phyloP scores from a whole-genome alignment of 2,113 vertebrate genomes.

The Shinisaurus crocodilurus region DNA sequence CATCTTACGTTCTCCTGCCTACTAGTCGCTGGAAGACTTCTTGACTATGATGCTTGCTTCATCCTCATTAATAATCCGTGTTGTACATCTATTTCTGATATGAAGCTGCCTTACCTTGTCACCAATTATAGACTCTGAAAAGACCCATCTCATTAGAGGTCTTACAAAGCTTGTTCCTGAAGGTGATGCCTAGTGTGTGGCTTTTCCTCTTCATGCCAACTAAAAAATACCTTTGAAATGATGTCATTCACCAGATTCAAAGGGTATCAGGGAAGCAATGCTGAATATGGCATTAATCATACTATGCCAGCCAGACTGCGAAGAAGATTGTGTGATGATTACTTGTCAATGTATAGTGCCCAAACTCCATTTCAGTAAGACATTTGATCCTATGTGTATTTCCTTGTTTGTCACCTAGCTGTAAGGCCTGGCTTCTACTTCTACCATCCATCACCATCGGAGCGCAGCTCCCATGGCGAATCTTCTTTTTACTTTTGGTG shows the following conservation, averaged over 20 bases:
- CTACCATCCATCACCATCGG: background rate
- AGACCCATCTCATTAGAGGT: slow-evolving; percentile 79
- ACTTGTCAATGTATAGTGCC: background rate
- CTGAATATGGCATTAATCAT: slow-evolving; percentile 71
- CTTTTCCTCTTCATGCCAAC: slow-evolving; percentile 71
- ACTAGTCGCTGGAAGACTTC: slow-evolving; percentile 66
- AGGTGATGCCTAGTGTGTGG: slow-evolving; percentile 70
- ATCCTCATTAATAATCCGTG: slow-evolving; percentile 79
- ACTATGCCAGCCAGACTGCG: slow-evolving; percentile 15
- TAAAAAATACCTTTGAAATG: slow-evolving; percentile 74
- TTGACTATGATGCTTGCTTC: slow-evolving; percentile 63
- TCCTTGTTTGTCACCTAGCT: background rate
- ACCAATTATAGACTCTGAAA: slow-evolving; percentile 81
- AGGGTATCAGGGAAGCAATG: slow-evolving; percentile 56
- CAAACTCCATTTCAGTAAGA: background rate
- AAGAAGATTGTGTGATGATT: slow-evolving; percentile 43
- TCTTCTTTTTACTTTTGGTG: too few relatives aligned
- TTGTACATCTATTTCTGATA: slow-evolving; percentile 79
- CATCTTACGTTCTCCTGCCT: slow-evolving; percentile 68
- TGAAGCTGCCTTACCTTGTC: slow-evolving; percentile 79
- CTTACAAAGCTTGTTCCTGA: slow-evolving; percentile 74
- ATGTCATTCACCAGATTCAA: slow-evolving; percentile 69
- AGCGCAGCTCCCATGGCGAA: too few relatives aligned
- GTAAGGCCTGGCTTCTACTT: background rate
- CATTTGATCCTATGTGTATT: background rate